Conservation (phyloP, 2,113 vertebrate genomes). For the Prinia subflava region DNA sequence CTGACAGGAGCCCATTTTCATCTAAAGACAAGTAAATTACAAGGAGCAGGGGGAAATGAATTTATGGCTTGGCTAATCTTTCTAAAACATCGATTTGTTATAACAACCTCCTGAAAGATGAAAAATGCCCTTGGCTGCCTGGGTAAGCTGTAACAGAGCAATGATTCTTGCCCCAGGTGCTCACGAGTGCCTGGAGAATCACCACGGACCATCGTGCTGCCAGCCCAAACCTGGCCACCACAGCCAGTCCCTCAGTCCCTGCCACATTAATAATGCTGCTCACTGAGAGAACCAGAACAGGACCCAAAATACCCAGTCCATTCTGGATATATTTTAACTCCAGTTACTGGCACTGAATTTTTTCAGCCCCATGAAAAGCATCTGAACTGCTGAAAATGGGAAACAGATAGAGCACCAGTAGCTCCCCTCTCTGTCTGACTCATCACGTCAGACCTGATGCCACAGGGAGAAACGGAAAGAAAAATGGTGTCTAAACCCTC, state of each 20-base stretch:
- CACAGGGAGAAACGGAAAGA: not conserved
- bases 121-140: not conserved
- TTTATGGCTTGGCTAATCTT: conserved; percentile 4
- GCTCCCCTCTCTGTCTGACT: not conserved
- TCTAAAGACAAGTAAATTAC: conserved; percentile 3
- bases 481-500: not conserved
- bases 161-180: not conserved
- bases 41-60: not conserved
- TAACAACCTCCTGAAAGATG: not conserved
- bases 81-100: not conserved
- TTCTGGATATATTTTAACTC: not conserved
- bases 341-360: not conserved
- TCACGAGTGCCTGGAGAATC: not conserved
- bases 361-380: not conserved
- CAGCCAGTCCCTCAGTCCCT: not conserved
- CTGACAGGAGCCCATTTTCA: not conserved
- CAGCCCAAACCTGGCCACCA: not conserved
- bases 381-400: not conserved
- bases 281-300: not conserved
- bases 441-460: not conserved
- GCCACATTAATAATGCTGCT: not conserved
- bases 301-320: not conserved
- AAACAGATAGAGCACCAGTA: not conserved
- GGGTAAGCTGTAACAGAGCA: not conserved
- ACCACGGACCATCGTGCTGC: not conserved